Evolutionary conservation across 1,140 invertebrate genomes (phyloP), one percentile per base, ranked within the genome.

Genomic region (Vanessa tameamea): DNA sequence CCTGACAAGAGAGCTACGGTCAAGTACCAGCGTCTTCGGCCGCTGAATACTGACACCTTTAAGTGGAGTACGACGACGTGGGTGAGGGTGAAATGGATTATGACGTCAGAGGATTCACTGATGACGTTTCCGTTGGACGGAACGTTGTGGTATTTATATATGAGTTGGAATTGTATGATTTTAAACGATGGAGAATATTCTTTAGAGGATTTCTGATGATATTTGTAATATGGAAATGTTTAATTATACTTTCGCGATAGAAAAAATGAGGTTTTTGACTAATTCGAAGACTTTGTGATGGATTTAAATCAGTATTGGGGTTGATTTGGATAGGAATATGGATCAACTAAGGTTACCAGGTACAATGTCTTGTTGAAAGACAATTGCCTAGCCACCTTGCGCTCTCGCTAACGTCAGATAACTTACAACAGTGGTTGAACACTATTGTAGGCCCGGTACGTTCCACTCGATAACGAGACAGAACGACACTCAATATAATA

Each of bases 301-400:
- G 20, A 43, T 43, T 5, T 9, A 43, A 5, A 6, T 9, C 37
- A 9, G 37, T 51, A 13, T 55, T 61, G 4, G 20, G 16, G 47
- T 59, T 20, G 31, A 48, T 57, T 37, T 15, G 51, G 37, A 15
- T 68, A 16, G 23, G 47, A 43, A 43, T 43, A 6, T 16, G 14
- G 26, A n/a, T 12, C 26, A 7, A 12, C 4, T 15, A 81, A 80
- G 87, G 90, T 81, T 92, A 92, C 90, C 78, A 79, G 81, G 76
- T 78, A 3, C 90, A 91, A 92, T 92, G 90, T 87, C 77, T 92
- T 90, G 89, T 92, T 90, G 90, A 91, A 90, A 92, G 78, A 90
- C 90, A 79, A 92, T 92, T 90, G 90, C 79, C 86, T 84, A 89
- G 90, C 90, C 66, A 71, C 89, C 87, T 37, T 76, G 31, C 11